Base-by-base conservation (phyloP, 92 coral and sea anemone species). In the Phenganax marumi region DNA sequence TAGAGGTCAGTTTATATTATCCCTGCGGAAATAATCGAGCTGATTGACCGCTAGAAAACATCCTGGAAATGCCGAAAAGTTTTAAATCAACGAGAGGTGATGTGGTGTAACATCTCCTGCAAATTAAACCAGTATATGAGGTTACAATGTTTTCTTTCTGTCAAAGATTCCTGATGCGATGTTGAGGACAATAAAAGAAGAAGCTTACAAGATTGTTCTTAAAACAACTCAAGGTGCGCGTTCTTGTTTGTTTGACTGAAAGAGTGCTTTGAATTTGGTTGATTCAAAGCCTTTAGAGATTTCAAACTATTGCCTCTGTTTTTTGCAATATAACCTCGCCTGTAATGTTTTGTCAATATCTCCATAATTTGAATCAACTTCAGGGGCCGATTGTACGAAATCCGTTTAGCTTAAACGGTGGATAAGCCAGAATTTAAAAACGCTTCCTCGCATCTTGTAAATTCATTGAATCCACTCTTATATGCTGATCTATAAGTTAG, bases 141-240 rank as follows among this genome's bases (percentile, higher is more conserved):
- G 76, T 47, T 68, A 56, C 7, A 14, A 56, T 56, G n/a, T 21
- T 56, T 21, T 56, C 3, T 16, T 50, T 25, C 46, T 56, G 23
- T 33, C 23, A 21, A 55, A 88, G 91, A 81, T 88, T 64, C 91
- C 91, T 50, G 68, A 84, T 46, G 70, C 83, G 10, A 58, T 88
- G 55, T n/a, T 85, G 75, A 75, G 80, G 12, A 80, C 79, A 48
- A 88, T 88, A 10, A 84, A 80, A 23, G 89, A 88, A 50, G 91
- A 85, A 25, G 91, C 89, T 0, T 88, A 80, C 25, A 87, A 77
- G 11, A 81, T 88, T 43, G 5, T 88, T 23, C 43, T 88, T 5
- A 85, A 85, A 81, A 88, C 91, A 43, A 77, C 89, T 10, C 88
- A 81, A 80, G 86, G 91, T 88, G 73, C 14, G 76, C 0, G 43